phyloP scores from a whole-genome alignment of 2,797 vertebrate genomes.

The Acipenser oxyrinchus region DNA sequence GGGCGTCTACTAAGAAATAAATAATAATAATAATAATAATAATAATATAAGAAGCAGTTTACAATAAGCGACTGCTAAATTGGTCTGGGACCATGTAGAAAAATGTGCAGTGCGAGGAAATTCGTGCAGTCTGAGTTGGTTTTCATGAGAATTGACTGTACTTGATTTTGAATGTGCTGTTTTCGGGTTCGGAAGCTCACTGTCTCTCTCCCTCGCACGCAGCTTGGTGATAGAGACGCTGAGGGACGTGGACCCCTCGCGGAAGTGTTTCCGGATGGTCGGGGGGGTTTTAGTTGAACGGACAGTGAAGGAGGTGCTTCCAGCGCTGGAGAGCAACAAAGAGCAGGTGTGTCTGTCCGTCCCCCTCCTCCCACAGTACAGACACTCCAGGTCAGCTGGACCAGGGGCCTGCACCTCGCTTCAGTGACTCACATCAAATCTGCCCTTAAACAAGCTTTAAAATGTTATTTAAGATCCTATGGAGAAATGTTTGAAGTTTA shows the following conservation, averaged over 20 bases:
- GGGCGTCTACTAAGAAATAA: too few species aligned
- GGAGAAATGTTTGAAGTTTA: too few species aligned
- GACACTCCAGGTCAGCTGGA: neutral
- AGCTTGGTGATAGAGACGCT: slow-evolving; percentile 86
- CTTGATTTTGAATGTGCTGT: neutral
- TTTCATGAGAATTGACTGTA: neutral
- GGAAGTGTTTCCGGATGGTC: slow-evolving; percentile 85
- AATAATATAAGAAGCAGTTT: too few species aligned
- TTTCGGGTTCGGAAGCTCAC: neutral
- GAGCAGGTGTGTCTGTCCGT: slow-evolving; percentile 65
- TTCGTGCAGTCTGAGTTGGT: too few species aligned
- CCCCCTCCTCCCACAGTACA: neutral
- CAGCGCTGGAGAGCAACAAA: slow-evolving; percentile 79
- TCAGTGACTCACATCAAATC: too few species aligned
- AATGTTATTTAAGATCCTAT: too few species aligned
- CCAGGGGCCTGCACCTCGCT: too few species aligned
- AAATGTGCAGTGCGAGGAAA: too few species aligned
- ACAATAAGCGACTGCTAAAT: too few species aligned
- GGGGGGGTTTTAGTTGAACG: slow-evolving; percentile 87
- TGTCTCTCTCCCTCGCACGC: slow-evolving; percentile 8
- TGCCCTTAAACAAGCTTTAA: too few species aligned
- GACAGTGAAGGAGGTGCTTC: slow-evolving; percentile 87
- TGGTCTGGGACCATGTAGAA: too few species aligned
- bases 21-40: too few species aligned
- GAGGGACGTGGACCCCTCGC: slow-evolving; percentile 76